Evolutionary conservation across 2,888 invertebrate genomes (phyloP), one percentile per base, ranked within the genome.

Genomic region (Iselma pallidipennis): DNA sequence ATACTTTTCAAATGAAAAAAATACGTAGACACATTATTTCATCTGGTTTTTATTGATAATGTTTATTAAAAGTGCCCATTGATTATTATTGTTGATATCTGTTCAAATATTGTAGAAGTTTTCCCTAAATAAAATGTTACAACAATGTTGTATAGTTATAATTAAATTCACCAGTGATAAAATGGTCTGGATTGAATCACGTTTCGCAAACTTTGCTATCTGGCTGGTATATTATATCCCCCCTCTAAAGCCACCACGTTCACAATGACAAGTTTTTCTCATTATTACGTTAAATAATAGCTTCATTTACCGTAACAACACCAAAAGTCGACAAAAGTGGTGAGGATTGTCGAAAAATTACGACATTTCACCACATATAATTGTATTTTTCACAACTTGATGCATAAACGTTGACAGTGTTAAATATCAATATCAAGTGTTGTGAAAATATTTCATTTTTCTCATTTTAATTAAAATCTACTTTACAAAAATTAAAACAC

Each of bases 221-320:
- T 63, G 29, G 12, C 50, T 50, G 14, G 45, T 33, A 19, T 37
- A 16, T 16, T 45, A 12, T 10, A 12, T 19, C 21, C 9, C 3
- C 12, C 12, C 50, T 33, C 49, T 59, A 59, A 63, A 49, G 54
- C 53, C 56, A 45, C 21, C 6, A 57, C 59, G 56, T 59, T 54
- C 49, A 49, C 59, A 63, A 59, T 57, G 59, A 59, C 63, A 59
- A 57, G 59, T 63, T 63, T 63, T 63, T 63, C 63, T 59, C 63
- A 63, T 63, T 63, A 63, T 59, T 63, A 57, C 63, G 59, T 50
- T 63, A 59, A 63, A 63, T 63, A 63, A 63, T 63, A 59, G 63
- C 63, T 63, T 63, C 59, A 63, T 63, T 63, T 57, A 45, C 42
- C 12, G 51, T 48, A 57, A 51, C 57, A 58, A 59, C 63, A 31